phyloP scores from a whole-genome alignment of 2,888 invertebrate genomes.

The Drosophila ustulata region DNA sequence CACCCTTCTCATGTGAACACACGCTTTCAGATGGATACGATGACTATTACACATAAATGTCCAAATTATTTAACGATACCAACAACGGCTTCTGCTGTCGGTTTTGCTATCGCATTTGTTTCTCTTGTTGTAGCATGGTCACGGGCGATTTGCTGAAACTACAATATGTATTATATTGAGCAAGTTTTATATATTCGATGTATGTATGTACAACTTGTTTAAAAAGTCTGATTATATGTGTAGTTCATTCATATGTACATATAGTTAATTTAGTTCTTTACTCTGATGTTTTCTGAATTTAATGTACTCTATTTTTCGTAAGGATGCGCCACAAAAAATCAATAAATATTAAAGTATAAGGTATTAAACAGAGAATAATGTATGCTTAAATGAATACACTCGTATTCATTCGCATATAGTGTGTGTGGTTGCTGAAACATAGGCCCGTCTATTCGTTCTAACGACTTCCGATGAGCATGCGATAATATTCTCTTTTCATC shows the following conservation, averaged over 20 bases:
- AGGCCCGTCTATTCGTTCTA: conserved; percentile 49
- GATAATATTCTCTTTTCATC: conserved; percentile 73
- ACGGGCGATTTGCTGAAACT: conserved; percentile 64
- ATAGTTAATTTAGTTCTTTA: not conserved
- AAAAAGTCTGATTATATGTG: not conserved
- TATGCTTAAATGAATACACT: not conserved
- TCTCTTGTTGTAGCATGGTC: conserved; percentile 57
- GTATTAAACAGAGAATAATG: too few relatives aligned
- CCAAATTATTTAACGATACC: conserved; percentile 50
- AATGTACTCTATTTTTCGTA: too few relatives aligned
- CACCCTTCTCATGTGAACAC: conserved; percentile 42
- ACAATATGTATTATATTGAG: conserved; percentile 29
- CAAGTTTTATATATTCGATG: not conserved
- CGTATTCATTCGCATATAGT: not conserved
- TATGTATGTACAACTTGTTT: conserved; percentile 1
- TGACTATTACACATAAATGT: conserved; percentile 43
- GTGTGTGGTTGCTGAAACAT: not conserved
- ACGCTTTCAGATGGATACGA: not conserved
- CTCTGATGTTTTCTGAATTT: too few relatives aligned
- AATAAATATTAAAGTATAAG: too few relatives aligned
- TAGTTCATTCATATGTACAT: not conserved
- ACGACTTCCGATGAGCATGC: conserved; percentile 69
- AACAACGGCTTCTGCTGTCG: conserved; percentile 30
- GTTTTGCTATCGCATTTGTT: conserved; percentile 41
- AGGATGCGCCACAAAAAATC: too few relatives aligned